These are phyloP conservation scores for Centropus unirufus DNA, from an alignment of 2,113 vertebrate genomes.

Conservation along the genomic window DNA sequence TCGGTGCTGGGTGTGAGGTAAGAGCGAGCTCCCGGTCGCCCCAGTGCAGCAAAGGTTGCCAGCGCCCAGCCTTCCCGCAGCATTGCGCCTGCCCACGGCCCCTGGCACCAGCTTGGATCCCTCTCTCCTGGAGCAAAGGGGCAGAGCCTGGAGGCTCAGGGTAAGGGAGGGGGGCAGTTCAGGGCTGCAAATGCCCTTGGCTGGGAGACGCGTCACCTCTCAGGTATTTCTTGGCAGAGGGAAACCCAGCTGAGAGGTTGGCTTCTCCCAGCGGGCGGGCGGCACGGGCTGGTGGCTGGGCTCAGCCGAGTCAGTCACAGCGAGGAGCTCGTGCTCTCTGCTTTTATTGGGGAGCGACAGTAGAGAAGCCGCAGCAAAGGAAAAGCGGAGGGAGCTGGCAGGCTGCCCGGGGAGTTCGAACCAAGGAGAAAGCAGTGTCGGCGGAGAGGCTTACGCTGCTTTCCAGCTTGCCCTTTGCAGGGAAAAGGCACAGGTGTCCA, in stretches of 20 bases:
- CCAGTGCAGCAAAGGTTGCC: background rate
- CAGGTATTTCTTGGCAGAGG: background rate
- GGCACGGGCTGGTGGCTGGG: background rate
- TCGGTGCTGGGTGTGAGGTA: background rate
- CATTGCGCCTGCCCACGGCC: background rate
- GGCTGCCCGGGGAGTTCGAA: background rate
- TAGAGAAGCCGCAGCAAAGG: background rate
- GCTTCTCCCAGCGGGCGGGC: background rate
- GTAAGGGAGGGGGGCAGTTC: accelerated
- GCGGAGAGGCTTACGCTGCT: background rate
- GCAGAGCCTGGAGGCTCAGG: background rate
- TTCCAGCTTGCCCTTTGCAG: background rate
- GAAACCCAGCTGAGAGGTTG: background rate
- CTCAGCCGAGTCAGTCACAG: background rate
- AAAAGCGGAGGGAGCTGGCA: background rate
- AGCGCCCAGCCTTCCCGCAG: background rate
- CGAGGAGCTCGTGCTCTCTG: background rate
- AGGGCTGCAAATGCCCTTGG: accelerated
- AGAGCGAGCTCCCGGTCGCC: background rate
- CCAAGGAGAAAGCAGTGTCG: background rate
- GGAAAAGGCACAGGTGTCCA: background rate
- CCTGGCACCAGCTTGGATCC: background rate
- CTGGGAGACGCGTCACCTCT: background rate
- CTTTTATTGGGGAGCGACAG: constrained; percentile 39
- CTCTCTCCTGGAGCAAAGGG: background rate